phyloP scores from a whole-genome alignment of 2,888 invertebrate genomes.

The Hydrotaea cyrtoneurina region DNA sequence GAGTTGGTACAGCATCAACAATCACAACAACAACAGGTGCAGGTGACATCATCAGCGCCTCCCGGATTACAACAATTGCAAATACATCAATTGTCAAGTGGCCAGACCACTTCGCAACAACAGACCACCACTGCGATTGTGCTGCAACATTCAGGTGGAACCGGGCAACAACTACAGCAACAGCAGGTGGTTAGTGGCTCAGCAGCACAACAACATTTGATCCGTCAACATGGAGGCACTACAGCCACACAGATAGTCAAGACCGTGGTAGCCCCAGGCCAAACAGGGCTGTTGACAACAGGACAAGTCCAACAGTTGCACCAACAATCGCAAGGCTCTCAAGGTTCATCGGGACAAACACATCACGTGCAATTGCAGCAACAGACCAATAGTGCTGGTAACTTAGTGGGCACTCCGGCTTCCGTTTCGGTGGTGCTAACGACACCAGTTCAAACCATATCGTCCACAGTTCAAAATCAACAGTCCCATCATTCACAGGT shows the following conservation, averaged over 20 bases:
- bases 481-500: constrained; percentile 50
- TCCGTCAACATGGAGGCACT: constrained; percentile 77
- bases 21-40: constrained; percentile 67
- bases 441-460: constrained; percentile 78
- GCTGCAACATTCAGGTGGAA: constrained; percentile 71
- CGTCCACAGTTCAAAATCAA: constrained; percentile 72
- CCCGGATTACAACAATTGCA: constrained; percentile 74
- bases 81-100: constrained; percentile 73
- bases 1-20: constrained; percentile 66
- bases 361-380: constrained; percentile 72
- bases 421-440: constrained; percentile 80
- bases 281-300: constrained; percentile 76
- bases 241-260: constrained; percentile 77
- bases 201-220: constrained; percentile 67
- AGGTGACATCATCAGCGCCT: constrained; percentile 66
- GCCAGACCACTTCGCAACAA: constrained; percentile 58
- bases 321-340: constrained; percentile 70
- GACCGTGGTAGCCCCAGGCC: constrained; percentile 77
- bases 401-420: constrained; percentile 73
- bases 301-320: constrained; percentile 82
- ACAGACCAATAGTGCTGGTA: constrained; percentile 72
- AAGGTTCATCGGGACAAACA: constrained; percentile 57
- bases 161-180: constrained; percentile 69
- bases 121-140: constrained; percentile 73
- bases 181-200: constrained; percentile 62